phyloP scores from a whole-genome alignment of 1,140 invertebrate genomes.

The Pemphigus obesinymphae region DNA sequence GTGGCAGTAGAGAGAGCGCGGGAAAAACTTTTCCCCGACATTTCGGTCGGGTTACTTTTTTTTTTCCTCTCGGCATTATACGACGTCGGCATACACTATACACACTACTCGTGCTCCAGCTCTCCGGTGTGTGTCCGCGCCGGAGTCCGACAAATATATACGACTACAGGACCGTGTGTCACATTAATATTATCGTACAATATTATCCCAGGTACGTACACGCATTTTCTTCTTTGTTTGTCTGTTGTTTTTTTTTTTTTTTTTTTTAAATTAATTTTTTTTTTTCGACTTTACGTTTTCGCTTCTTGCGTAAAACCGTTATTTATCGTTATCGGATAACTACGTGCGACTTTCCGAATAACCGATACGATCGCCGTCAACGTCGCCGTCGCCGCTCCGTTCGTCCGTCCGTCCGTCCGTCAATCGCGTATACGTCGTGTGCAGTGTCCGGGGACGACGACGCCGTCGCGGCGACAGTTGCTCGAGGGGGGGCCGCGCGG shows the following conservation, averaged over 20 bases:
- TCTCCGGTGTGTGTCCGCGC: neutral
- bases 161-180: neutral
- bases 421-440: too few species aligned
- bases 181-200: too few species aligned
- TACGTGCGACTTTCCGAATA: neutral
- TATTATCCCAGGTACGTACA: conserved; percentile 34
- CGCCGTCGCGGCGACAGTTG: neutral
- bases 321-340: too few species aligned
- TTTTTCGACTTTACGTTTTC: neutral
- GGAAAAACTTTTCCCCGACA: conserved; percentile 37
- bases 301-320: too few species aligned
- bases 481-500: neutral
- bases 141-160: neutral
- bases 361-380: neutral
- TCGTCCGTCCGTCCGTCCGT: too few species aligned
- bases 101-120: conserved; percentile 19
- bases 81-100: conserved; percentile 14
- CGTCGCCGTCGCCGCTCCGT: neutral
- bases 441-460: too few species aligned
- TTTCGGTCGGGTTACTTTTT: conserved; percentile 38
- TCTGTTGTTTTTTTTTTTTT: neutral
- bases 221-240: neutral
- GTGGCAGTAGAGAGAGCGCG: neutral
- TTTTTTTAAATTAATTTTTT: neutral
- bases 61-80: conserved; percentile 21